A percentile compares a stretch with the other conserved stretches of the same genome.
phyloP scores from a whole-genome alignment of 2,888 invertebrate genomes.

The Lepidochitona cinerea region DNA sequence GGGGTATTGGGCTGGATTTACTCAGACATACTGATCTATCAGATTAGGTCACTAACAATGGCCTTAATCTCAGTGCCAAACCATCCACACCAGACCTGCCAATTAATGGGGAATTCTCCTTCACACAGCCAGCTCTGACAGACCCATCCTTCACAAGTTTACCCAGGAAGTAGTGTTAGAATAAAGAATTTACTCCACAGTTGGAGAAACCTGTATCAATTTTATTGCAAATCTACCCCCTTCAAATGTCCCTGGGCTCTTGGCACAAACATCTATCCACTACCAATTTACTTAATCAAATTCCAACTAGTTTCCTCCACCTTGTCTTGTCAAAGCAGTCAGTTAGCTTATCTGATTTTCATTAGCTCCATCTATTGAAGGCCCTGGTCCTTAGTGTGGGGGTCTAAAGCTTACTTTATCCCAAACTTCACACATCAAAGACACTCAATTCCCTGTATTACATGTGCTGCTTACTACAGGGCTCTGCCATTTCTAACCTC shows the following conservation, averaged over 20 bases:
- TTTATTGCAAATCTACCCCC: too few relatives aligned
- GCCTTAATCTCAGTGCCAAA: too few relatives aligned
- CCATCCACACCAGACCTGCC: not conserved
- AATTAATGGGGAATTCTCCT: too few relatives aligned
- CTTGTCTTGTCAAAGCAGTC: not conserved
- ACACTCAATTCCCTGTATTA: not conserved
- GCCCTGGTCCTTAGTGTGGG: not conserved
- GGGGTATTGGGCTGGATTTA: too few relatives aligned
- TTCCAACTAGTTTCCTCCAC: not conserved
- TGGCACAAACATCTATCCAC: not conserved
- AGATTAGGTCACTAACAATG: not conserved
- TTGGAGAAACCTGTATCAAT: too few relatives aligned
- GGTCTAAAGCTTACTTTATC: not conserved
- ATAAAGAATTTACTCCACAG: too few relatives aligned
- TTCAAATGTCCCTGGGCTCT: not conserved
- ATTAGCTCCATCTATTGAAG: not conserved
- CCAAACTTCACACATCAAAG: not conserved
- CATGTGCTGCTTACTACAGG: not conserved
- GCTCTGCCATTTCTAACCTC: not conserved
- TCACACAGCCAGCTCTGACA: too few relatives aligned
- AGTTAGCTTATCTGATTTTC: constrained; percentile 1
- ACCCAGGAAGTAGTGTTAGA: too few relatives aligned
- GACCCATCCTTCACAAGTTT: too few relatives aligned
- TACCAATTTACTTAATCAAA: constrained; percentile 1
- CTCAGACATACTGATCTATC: too few relatives aligned